Base-by-base conservation (phyloP, 2,888 invertebrate species). In the Melinopterus prodromus region DNA sequence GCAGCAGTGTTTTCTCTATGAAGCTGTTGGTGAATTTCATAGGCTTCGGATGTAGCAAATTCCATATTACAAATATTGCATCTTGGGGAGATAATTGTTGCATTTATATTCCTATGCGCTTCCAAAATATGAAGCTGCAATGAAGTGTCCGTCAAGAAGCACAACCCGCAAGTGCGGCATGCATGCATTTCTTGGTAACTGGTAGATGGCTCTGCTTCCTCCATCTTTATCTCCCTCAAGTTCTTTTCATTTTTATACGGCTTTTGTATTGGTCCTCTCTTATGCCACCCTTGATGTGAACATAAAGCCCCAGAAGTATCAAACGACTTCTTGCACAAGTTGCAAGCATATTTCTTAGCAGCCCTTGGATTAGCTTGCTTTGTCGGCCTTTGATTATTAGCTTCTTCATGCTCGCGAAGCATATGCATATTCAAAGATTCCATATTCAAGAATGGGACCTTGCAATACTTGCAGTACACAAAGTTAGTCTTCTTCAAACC, bases 231-330 rank as follows among this genome's bases (percentile, higher is more conserved):
- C 15, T 16, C 71, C 71, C 6, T 15, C 69, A 69, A n/a, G 15
- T 15, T 16, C 12, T 71, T 71, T 71, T 71, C 71, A 15, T 71
- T 71, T 16, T 71, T 16, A 14, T 15, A 71, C 3, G 26, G 36
- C 35, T 74, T 35, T 35, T 6, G 26, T 26, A 15, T 15, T 91
- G 89, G 9, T 76, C 84, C 91, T 83, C 87, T 91, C 88, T 88
- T 93, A 89, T 88, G 94, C 93, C 87, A 94, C 85, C 90, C 93
- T 88, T 87, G 92, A 88, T 92, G 94, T 87, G 89, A 93, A 79
- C 92, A 92, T 74, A 94, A 86, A 15, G 94, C 94, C 6, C 91
- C 87, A 0, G 92, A 91, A 0, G 92, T 92, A 80, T 89, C 90
- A 80, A 94, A 91, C 0, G 90, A 90, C 84, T 93, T 94, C 1